phyloP scores from a whole-genome alignment of 2,888 invertebrate species.

The Oligia fasciuncula region DNA sequence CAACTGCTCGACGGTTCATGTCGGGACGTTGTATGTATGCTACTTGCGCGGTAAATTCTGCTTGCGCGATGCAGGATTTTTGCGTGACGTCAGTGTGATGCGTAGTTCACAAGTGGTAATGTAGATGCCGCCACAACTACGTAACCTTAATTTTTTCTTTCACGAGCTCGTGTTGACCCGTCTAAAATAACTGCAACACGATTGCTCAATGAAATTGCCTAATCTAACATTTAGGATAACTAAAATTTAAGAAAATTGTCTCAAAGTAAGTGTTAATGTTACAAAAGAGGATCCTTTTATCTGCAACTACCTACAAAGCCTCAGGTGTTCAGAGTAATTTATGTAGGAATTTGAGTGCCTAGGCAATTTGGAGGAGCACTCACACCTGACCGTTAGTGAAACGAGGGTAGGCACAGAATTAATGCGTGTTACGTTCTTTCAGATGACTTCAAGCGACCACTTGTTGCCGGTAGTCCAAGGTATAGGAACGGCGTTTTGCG shows the following conservation, averaged over 20 bases:
- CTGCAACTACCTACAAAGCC: background rate
- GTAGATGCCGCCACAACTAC: background rate
- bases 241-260: background rate
- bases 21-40: too few relatives aligned
- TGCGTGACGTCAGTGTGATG: background rate
- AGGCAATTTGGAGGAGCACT: constrained; percentile 51
- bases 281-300: constrained; percentile 13
- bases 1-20: too few relatives aligned
- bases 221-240: background rate
- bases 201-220: too few relatives aligned
- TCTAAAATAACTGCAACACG: background rate
- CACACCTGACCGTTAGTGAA: constrained; percentile 50
- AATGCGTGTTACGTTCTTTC: constrained; percentile 52
- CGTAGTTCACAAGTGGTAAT: background rate
- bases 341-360: constrained; percentile 49
- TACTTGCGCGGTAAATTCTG: background rate
- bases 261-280: background rate
- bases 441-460: constrained; percentile 39
- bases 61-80: background rate
- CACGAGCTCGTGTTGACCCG: background rate
- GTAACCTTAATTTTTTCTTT: background rate
- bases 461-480: constrained; percentile 33
- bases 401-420: constrained; percentile 55
- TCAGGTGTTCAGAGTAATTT: constrained; percentile 51
- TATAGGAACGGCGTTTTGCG: background rate